Base-by-base conservation (phyloP, 2,113 vertebrate genomes). In the Pygoscelis antarcticus region DNA sequence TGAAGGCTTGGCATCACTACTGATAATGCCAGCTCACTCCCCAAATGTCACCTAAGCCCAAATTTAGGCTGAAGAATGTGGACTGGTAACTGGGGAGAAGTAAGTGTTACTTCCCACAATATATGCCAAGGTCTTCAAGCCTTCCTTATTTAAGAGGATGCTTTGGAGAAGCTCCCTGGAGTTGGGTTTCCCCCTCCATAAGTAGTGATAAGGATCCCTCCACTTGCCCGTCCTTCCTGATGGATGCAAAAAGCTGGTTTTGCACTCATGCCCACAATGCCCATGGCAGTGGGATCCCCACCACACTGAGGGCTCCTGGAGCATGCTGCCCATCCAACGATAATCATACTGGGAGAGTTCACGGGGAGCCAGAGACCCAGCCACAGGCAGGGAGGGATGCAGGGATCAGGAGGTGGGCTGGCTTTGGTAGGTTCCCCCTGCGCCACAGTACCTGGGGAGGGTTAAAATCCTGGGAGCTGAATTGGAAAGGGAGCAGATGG, bases 401-500 rank as follows among this genome's bases (percentile, higher is more conserved):
- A 52, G 40, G 15, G 19, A 44, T 75, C 36, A 57, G 80, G 47
- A 57, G 6, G 3, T 6, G 25, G 11, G 8, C 34, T 57, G 69
- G 29, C 23, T 86, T 64, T 6, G 1, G 9, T 58, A 11, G 23
- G 14, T 40, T 42, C 3, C 18, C 23, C 10, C 19, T 1, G 0
- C 1, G 1, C 20, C 4, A 1, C 25, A 4, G 55, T 49, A 38
- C 29, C 42, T 44, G n/a, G 26, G 27, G 20, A 30, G 32, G 27
- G 34, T 85, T 92, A 81, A 68, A 54, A 65, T 55, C 86, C 51
- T 17, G 64, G 58, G n/a, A 84, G 42, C 6, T 71, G 57, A 81
- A 90, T 2, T 51, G 18, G 55, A 88, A 91, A 94, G 27, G 46
- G n/a, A 89, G 58, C 77, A 93, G 86, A 87, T 77, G 49, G 87